Evolutionary conservation across 2,797 vertebrate genomes (phyloP), one percentile per base, ranked within the genome.

Genomic region (Rhodeus uyekii): DNA sequence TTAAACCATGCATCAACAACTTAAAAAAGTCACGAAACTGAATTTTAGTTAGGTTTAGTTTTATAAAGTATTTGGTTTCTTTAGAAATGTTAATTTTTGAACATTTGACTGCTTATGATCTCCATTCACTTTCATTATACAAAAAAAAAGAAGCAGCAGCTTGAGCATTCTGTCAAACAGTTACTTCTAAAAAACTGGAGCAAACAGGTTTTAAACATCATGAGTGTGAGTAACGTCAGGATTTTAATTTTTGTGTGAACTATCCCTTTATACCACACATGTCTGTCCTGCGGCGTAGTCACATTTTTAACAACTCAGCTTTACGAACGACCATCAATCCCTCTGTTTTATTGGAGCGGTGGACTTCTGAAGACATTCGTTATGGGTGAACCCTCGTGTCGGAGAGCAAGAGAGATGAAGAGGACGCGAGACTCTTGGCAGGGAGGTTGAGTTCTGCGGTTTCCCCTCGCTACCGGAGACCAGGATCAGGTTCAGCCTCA

Each of bases 401-500:
- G 4, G 46, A 67, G 46, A 53, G 39, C 71, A 46, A 42, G 39
- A 64, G 39, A 44, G 36, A 68, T 46, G 73, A 67, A 58, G 74
- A 48, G 50, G 53, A 76, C 14, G n/a, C 12, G n/a, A 46, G 53
- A 76, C 63, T 82, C 50, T 36, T 73, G 78, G 68, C 78, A 76
- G 53, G 9, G 34, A 69, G 63, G 50, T 67, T 32, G 68, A 72
- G 75, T 34, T 65, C 39, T 79, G 63, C 9, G 77, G 73, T 72
- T 81, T 85, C 42, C 55, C 48, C n/a, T 48, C 39, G n/a, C 75
- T 74, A 58, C 72, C 39, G 46, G 76, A 79, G 63, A 48, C 68
- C 27, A 2, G 68, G 64, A 84, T 86, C 69, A 46, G 76, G 83
- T 84, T 82, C 29, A 14, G 69, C 38, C 72, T 71, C 27, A 60